These are phyloP conservation scores for Cheirogaleus major DNA, from an alignment of 2,797 vertebrate species.

Conservation along the genomic window DNA sequence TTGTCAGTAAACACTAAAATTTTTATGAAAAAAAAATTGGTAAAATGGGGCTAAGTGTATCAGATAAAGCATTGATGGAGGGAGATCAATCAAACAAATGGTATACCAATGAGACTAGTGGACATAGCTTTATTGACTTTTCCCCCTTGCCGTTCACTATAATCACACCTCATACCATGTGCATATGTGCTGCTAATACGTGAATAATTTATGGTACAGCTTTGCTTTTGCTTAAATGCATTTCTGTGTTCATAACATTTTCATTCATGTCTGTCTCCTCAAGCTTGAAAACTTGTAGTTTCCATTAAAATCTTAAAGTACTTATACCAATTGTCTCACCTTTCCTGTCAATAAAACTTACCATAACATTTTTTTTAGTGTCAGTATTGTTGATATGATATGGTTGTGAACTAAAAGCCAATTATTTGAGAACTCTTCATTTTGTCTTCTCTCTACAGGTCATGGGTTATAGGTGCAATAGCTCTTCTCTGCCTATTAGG, in stretches of 20 bases:
- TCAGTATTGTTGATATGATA: constrained; percentile 56
- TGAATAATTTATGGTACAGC: constrained; percentile 68
- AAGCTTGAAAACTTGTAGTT: constrained; percentile 79
- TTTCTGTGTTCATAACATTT: constrained; percentile 78
- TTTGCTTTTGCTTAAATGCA: constrained; percentile 76
- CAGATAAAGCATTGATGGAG: background rate
- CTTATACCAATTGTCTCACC: constrained; percentile 65
- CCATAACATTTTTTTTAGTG: constrained; percentile 66
- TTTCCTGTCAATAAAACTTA: constrained; percentile 75
- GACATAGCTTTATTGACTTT: constrained; percentile 47
- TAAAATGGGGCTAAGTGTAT: constrained; percentile 21
- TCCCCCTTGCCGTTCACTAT: constrained; percentile 76
- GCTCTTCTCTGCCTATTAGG: constrained; percentile 97
- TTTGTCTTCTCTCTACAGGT: constrained; percentile 88
- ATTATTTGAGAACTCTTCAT: constrained; percentile 54
- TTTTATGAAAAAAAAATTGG: constrained; percentile 33
- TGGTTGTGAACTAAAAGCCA: constrained; percentile 53
- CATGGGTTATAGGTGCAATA: constrained; percentile 98
- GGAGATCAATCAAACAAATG: constrained; percentile 1
- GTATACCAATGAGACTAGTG: constrained; percentile 54
- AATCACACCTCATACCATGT: constrained; percentile 82
- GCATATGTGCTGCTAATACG: constrained; percentile 69
- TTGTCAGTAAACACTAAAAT: background rate
- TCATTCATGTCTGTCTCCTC: constrained; percentile 79
- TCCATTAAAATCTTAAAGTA: constrained; percentile 74